Base-by-base conservation (phyloP, 2,113 vertebrate species). In the human (Homo sapiens) region DNA sequence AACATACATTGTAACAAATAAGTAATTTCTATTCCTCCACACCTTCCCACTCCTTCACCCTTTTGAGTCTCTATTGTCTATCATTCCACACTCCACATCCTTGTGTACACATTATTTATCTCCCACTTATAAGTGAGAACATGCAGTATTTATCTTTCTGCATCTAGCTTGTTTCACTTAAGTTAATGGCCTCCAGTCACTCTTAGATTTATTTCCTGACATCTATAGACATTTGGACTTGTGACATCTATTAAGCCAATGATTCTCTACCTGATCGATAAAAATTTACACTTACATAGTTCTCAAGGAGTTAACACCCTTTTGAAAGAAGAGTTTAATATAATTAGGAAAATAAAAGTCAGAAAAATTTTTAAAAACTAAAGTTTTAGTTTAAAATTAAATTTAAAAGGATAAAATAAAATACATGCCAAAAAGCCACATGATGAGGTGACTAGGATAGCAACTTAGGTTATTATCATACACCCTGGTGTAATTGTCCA, bases 321-420 rank as follows among this genome's bases (percentile, higher is more conserved):
- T 75, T 8, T 52, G 38, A 72, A 61, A 91, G 17, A 78, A n/a
- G 30, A 38, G 6, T 20, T 82, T 84, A 80, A 76, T 20, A 52
- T 76, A 92, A 90, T 35, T 80, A 75, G 79, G 84, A 88, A 94
- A 68, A 88, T 13, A 23, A 55, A 97, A 81, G 7, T 95, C 45
- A 81, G 7, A 90, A 76, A 23, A 61, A 88, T 64, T 64, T 64
- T 64, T 70, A 66, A 92, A 38, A 76, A 90, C 18, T 38, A 45
- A 88, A 61, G 25, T 38, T 88, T 7, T 73, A 93, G 48, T 23
- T 76, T 82, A 52, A 88, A 94, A 57, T 92, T 73, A 82, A 72
- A 32, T n/a, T 87, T 86, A 18, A 86, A 88, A 40, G 12, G n/a
- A 72, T n/a, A 8, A 79, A 70, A 80, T 48, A 30, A 97, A 86